phyloP scores from a whole-genome alignment of 1,140 invertebrate genomes.

The Drosophila teissieri region DNA sequence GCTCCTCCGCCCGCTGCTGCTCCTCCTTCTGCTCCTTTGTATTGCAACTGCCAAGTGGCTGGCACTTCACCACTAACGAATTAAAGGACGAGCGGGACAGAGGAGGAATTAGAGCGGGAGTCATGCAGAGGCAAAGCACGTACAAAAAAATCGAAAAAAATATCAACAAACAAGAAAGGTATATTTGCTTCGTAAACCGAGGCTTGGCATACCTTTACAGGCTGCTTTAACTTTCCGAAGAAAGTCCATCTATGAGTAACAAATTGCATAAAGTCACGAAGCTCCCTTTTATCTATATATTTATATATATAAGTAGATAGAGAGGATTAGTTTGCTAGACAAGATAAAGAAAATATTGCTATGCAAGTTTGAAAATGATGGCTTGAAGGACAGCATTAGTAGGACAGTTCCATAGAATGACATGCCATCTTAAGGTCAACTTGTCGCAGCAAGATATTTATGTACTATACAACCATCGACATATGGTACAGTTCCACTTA shows the following conservation, averaged over 20 bases:
- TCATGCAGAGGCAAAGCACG: conserved; percentile 48
- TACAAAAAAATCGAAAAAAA: conserved; percentile 23
- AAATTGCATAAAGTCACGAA: not conserved
- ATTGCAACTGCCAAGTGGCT: conserved; percentile 68
- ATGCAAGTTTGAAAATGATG: no score
- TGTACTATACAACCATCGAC: not conserved
- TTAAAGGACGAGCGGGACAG: conserved; percentile 42
- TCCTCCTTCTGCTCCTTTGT: conserved; percentile 8
- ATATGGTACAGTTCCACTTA: not conserved
- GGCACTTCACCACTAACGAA: conserved; percentile 63
- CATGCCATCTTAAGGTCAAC: not conserved
- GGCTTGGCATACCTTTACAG: conserved; percentile 1
- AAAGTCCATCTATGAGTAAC: not conserved
- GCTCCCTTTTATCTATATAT: not conserved
- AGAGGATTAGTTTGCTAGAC: no score
- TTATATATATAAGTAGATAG: not conserved
- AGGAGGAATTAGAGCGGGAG: conserved; percentile 25
- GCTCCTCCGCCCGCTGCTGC: not conserved
- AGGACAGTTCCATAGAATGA: not conserved
- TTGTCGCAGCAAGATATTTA: no score
- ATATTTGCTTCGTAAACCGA: conserved; percentile 3
- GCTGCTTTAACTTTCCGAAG: not conserved
- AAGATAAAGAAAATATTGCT: no score
- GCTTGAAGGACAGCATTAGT: no score
- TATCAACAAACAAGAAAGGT: conserved; percentile 23